Percentiles rank a stretch among this genome's conserved stretches.
Evolutionary conservation across 2,888 invertebrate species (phyloP).

Genomic region (Andrena flavipes): DNA sequence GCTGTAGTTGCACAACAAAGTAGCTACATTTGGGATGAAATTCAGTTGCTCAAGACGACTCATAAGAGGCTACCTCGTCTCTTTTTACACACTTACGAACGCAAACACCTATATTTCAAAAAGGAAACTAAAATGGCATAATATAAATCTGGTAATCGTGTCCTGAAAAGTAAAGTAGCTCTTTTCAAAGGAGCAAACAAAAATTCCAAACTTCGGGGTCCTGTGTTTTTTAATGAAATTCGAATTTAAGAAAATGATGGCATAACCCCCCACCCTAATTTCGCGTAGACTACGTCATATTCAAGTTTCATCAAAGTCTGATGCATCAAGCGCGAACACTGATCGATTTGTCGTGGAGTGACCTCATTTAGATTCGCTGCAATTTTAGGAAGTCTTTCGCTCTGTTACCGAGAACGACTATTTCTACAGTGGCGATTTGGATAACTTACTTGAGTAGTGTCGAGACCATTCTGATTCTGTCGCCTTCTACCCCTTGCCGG

Average conservation of each 20-base stretch:
- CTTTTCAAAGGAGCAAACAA: too few species aligned
- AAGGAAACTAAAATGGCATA: neutral
- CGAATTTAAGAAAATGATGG: too few species aligned
- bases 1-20: too few species aligned
- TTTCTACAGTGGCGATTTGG: neutral
- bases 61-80: too few species aligned
- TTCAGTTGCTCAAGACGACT: too few species aligned
- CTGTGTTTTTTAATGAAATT: too few species aligned
- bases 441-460: slow-evolving; percentile 80
- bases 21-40: too few species aligned
- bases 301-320: neutral
- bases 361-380: neutral
- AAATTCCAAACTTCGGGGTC: too few species aligned
- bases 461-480: slow-evolving; percentile 83
- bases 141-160: too few species aligned
- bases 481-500: slow-evolving; percentile 81
- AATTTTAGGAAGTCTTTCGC: neutral
- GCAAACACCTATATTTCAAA: neutral
- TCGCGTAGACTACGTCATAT: neutral
- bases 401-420: neutral
- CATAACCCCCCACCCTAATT: too few species aligned
- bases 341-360: neutral
- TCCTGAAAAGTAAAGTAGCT: too few species aligned
- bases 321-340: neutral
- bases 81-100: too few species aligned